Conservation (phyloP, 2,888 invertebrate genomes). For the Ornithoptera priamus region DNA sequence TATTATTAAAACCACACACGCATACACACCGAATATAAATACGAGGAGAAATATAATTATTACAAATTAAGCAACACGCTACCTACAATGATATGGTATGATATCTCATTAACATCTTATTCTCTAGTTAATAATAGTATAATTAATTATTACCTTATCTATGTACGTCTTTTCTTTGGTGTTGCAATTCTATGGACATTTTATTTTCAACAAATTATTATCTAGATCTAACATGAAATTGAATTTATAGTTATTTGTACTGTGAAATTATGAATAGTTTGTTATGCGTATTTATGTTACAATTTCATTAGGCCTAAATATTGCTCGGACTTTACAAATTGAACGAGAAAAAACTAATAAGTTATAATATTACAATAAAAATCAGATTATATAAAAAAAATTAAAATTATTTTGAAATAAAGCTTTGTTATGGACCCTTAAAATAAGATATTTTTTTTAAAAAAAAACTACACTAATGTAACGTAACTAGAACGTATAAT, state of each 20-base stretch:
- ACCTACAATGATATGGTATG: conserved; percentile 57
- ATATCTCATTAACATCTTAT: conserved; percentile 37
- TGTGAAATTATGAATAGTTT: conserved; percentile 7
- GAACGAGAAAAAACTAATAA: background rate
- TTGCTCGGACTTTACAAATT: background rate
- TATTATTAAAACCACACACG: conserved; percentile 52
- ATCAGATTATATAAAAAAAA: too few species aligned
- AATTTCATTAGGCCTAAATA: conserved; percentile 1
- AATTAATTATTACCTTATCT: conserved; percentile 9
- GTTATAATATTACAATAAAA: too few species aligned
- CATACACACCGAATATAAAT: conserved; percentile 49
- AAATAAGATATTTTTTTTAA: too few species aligned
- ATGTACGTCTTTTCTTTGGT: conserved; percentile 27
- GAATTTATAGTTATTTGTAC: conserved; percentile 18
- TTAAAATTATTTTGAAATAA: too few species aligned
- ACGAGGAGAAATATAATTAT: conserved; percentile 50
- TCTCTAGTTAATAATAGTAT: conserved; percentile 6
- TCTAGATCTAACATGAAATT: background rate
- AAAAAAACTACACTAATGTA: too few species aligned
- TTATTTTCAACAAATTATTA: background rate
- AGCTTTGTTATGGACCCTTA: too few species aligned
- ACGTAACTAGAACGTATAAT: too few species aligned
- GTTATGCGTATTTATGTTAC: conserved; percentile 1
- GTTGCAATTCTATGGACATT: conserved; percentile 21
- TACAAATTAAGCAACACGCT: conserved; percentile 36